Evolutionary conservation across 2,113 vertebrate genomes (phyloP).

Genomic region (Ochotona princeps): DNA sequence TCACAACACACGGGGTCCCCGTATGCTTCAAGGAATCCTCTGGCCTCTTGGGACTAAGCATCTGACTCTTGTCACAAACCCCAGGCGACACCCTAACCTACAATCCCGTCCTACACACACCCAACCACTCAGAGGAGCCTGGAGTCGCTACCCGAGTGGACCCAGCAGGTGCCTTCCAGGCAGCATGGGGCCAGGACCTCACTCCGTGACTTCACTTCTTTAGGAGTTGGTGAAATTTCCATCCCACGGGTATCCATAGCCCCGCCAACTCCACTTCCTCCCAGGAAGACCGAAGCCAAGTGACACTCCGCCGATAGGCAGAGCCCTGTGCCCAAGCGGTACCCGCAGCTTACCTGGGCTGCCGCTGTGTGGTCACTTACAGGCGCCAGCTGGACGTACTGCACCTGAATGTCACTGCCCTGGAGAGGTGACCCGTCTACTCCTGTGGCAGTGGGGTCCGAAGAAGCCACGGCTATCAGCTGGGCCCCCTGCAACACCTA

Average conservation of each 20-base stretch:
- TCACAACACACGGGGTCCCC: too few relatives aligned
- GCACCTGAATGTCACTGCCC: constrained; percentile 97
- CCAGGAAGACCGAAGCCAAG: too few relatives aligned
- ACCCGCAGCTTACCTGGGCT: constrained; percentile 88
- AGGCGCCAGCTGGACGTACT: constrained; percentile 96
- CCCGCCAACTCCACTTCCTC: too few relatives aligned
- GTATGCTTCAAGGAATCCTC: too few relatives aligned
- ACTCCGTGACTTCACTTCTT: accelerated
- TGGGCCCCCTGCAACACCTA: constrained; percentile 97
- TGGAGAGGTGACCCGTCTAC: constrained; percentile 95
- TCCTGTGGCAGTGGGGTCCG: constrained; percentile 89
- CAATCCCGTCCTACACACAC: too few relatives aligned
- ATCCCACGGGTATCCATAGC: too few relatives aligned
- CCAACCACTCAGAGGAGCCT: too few relatives aligned
- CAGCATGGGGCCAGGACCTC: background rate
- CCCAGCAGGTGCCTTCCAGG: too few relatives aligned
- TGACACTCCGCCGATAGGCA: background rate
- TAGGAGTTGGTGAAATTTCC: background rate
- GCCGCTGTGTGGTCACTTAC: constrained; percentile 92
- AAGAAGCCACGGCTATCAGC: constrained; percentile 96
- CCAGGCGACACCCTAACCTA: too few relatives aligned
- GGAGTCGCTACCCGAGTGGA: too few relatives aligned
- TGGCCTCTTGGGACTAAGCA: too few relatives aligned
- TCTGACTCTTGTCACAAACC: too few relatives aligned
- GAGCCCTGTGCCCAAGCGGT: background rate